Conservation (phyloP, 2,888 invertebrate genomes). For the Metopia argyrocephala region DNA sequence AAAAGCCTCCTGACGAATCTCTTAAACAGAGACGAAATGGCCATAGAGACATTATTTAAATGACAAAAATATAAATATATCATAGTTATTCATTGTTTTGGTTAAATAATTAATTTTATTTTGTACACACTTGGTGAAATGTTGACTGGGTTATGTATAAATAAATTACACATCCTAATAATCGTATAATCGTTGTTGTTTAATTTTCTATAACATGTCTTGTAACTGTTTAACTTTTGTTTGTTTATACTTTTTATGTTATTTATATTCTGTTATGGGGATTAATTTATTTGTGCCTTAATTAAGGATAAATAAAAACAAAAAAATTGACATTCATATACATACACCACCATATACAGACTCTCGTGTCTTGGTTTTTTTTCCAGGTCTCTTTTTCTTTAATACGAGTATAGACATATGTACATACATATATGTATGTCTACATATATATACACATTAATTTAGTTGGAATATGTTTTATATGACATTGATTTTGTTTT, state of each 20-base stretch:
- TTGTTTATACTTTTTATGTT: constrained; percentile 26
- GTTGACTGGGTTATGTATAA: too few relatives aligned
- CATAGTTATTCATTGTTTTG: too few relatives aligned
- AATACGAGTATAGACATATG: not conserved
- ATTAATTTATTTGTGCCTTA: constrained; percentile 40
- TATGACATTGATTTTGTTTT: too few relatives aligned
- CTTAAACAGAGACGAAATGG: too few relatives aligned
- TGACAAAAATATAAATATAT: too few relatives aligned
- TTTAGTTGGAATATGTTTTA: not conserved
- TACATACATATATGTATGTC: not conserved
- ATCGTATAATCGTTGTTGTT: not conserved
- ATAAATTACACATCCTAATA: not conserved
- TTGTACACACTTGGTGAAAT: too few relatives aligned
- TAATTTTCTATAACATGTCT: not conserved
- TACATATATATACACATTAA: not conserved
- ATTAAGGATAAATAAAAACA: constrained; percentile 28
- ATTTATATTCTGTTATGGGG: constrained; percentile 29
- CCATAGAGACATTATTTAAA: too few relatives aligned
- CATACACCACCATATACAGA: not conserved
- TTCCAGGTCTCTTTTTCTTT: not conserved
- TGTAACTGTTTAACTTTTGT: not conserved
- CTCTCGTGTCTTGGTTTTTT: not conserved
- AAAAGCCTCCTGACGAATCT: too few relatives aligned
- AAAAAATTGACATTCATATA: not conserved
- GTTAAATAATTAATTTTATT: too few relatives aligned